Base-by-base conservation (phyloP, 2,113 vertebrate genomes). In the Microcebus lehilahytsara region DNA sequence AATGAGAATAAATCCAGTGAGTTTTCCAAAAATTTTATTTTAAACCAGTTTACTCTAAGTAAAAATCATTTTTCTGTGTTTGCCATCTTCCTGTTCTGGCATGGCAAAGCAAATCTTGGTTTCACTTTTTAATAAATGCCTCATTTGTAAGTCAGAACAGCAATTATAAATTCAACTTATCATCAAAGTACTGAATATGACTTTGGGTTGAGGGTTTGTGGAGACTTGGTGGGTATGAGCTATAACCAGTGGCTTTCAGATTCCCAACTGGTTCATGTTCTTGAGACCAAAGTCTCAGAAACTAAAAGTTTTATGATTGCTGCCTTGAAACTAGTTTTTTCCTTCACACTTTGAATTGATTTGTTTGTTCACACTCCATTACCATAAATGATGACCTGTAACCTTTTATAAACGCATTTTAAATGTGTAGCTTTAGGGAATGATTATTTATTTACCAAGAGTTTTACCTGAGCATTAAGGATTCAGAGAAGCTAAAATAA, bases 361-460 rank as follows among this genome's bases (percentile, higher is more conserved):
- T 98, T 97, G 98, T 97, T 87, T 98, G 96, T 90, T 98, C 98
- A 97, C 66, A 30, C 97, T 97, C 96, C 40, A 97, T 99, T 98
- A 97, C 90, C 95, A 96, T 98, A 98, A 99, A 98, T 97, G 96
- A 98, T 97, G 97, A 96, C 96, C 97, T 67, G 88, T 95, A 98
- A 98, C 91, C 96, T 96, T 97, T 98, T 89, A 97, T 98, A 98
- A 98, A 98, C 97, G 96, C 95, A 97, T 98, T 98, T 98, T 98
- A 98, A 98, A 97, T 98, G 78, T 72, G 85, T 92, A 91, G 96
- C 97, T 98, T 96, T 96, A 96, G 98, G 97, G 97, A 97, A 97
- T 97, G 92, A 98, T 98, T 98, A 97, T 91, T 98, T 98, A 98
- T 98, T 98, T 98, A 98, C 97, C 91, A 96, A 97, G 95, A 89